Evolutionary conservation across 2,888 invertebrate species (phyloP).

Genomic region (Drosophila kokeensis): DNA sequence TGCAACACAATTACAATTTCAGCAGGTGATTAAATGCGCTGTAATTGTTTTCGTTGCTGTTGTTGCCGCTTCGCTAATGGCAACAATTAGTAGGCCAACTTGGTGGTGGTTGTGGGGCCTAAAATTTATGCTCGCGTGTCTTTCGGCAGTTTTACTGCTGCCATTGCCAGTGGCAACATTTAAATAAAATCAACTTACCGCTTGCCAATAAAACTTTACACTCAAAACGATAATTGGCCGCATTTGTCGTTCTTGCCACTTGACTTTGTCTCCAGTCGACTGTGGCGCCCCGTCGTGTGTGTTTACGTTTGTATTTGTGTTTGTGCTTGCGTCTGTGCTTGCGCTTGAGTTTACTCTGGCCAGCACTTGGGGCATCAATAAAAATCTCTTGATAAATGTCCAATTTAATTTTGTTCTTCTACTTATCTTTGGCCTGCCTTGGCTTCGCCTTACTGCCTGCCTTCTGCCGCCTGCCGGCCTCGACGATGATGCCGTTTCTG

Average conservation of each 20-base stretch:
- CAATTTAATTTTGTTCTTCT: slow-evolving; percentile 83
- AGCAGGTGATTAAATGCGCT: slow-evolving; percentile 84
- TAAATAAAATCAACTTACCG: slow-evolving; percentile 67
- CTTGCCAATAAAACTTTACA: slow-evolving; percentile 77
- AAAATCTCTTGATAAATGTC: slow-evolving; percentile 83
- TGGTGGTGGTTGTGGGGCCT: not conserved
- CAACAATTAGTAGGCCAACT: slow-evolving; percentile 74
- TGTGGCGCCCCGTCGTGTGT: slow-evolving; percentile 32
- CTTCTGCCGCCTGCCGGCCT: slow-evolving; percentile 1
- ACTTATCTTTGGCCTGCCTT: slow-evolving; percentile 67
- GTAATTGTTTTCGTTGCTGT: slow-evolving; percentile 82
- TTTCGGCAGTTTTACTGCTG: slow-evolving; percentile 56
- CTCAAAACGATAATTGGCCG: slow-evolving; percentile 79
- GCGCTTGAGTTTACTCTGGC: slow-evolving; percentile 46
- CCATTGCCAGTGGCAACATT: slow-evolving; percentile 66
- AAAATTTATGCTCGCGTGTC: slow-evolving; percentile 77
- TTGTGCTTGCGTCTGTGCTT: slow-evolving; percentile 19
- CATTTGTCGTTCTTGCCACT: slow-evolving; percentile 67
- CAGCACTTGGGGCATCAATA: slow-evolving; percentile 79
- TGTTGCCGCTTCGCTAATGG: slow-evolving; percentile 68
- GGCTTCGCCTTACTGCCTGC: slow-evolving; percentile 24
- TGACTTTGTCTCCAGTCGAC: slow-evolving; percentile 50
- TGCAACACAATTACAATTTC: slow-evolving; percentile 83
- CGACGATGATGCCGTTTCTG: slow-evolving; percentile 10
- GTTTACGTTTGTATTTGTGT: slow-evolving; percentile 10